Base-by-base conservation (phyloP, 2,888 invertebrate genomes). In the Dorcus parallelipipedus region DNA sequence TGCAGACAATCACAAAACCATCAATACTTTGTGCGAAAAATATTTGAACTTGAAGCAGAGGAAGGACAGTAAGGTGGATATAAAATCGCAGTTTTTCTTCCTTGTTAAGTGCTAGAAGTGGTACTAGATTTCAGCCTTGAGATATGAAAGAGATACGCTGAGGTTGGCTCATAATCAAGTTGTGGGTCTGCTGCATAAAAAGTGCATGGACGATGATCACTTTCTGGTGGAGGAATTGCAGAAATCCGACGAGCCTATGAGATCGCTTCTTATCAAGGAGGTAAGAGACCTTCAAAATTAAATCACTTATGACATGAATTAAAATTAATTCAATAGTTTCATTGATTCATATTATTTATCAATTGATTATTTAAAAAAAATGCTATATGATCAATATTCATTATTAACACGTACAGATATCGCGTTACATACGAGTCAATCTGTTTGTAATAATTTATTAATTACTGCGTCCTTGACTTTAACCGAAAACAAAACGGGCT, bases 141-240 rank as follows among this genome's bases (percentile, higher is more conserved):
- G 66, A 63, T 66, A 62, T 26, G 72, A 76, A 56, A 64, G 73
- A 49, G 71, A 75, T 52, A 73, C 74, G 0, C 56, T 77, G 33
- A 66, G 68, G 54, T 42, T 73, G 48, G 73, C 72, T 20, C 76
- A 77, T 52, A 71, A 73, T 58, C 69, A 73, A 59, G 58, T 77
- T 47, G 72, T 75, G 9, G 66, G 61, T 42, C 52, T 76, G 20
- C 58, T 77, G 48, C 71, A 76, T 52, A 59, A 67, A 9, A 74
- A 74, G 52, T 73, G 72, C 48, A 70, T 73, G 69, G 74, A 74
- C 56, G 68, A 70, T 43, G 73, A 76, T 54, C 59, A 66, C n/a
- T 38, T 69, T 9, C 63, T 76, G 26, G 54, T 61, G 9, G 60
- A 66, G 9, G 58, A 71, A 51, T 60, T 76, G 48, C 67, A 64